These are phyloP conservation scores for Nasonia giraulti DNA, from an alignment of 1,140 invertebrate genomes.

Conservation along the genomic window DNA sequence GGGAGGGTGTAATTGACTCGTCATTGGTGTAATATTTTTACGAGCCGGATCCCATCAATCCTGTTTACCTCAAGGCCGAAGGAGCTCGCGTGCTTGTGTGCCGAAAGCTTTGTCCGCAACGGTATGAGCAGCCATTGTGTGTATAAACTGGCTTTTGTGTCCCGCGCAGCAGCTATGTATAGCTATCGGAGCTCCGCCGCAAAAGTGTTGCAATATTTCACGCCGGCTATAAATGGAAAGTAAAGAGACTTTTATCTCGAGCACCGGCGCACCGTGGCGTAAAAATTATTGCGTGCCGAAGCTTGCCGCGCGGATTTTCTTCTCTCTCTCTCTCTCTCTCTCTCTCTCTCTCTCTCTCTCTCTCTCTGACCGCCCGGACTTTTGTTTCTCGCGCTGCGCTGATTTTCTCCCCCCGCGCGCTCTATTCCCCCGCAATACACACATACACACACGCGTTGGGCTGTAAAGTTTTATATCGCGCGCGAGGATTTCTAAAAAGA, in stretches of 20 bases:
- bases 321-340: neutral
- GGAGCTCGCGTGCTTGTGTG: no score
- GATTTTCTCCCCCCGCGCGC: neutral
- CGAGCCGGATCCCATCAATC: slow-evolving; percentile 52
- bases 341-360: neutral
- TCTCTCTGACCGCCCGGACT: neutral
- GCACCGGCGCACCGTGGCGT: neutral
- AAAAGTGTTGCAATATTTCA: slow-evolving; percentile 48
- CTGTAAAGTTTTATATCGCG: neutral
- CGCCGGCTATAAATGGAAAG: slow-evolving; percentile 24
- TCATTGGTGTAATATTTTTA: slow-evolving; percentile 41
- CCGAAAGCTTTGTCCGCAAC: neutral
- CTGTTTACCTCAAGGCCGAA: neutral
- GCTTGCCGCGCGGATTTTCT: neutral
- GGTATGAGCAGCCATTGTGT: neutral
- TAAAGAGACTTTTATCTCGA: slow-evolving; percentile 35
- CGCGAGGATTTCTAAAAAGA: neutral
- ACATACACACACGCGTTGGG: neutral
- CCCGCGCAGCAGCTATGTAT: neutral
- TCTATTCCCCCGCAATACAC: neutral
- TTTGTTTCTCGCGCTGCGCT: neutral
- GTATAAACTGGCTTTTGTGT: slow-evolving; percentile 1
- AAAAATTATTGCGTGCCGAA: slow-evolving; percentile 17
- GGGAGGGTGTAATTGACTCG: slow-evolving; percentile 45
- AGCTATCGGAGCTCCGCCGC: slow-evolving; percentile 16